Evolutionary conservation across 2,888 invertebrate genomes (phyloP), one percentile per base, ranked within the genome.

Genomic region (Apodemia hepburni): DNA sequence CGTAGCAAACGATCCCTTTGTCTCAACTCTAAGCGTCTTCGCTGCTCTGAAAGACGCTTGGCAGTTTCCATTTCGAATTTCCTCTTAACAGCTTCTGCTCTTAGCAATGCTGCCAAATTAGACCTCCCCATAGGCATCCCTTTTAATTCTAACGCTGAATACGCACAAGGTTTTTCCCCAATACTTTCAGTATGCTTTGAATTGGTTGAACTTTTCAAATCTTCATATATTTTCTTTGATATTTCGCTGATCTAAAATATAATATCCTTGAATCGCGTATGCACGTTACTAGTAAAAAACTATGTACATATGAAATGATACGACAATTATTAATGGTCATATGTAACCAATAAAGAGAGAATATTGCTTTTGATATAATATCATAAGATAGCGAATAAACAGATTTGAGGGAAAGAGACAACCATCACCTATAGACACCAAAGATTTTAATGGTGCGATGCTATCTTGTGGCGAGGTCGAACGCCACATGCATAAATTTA

Each of bases 21-120:
- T 64, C 92, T 90, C 60, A 92, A 82, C 73, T 94, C 94, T 62
- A 93, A 90, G 69, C 92, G 88, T 15, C 93, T 80, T 29, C 93
- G 92, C 60, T 92, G 93, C 67, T 95, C 95, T 18, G 93, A 93
- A 61, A 94, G 75, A 68, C 88, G 87, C 59, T 87, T 86, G 9
- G 92, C 89, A 66, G 95, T 92, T 68, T 95, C 95, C 68, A 92
- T 80, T 76, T 95, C 95, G 70, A 95, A 89, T 64, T 92, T 93
- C 68, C 93, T 92, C 65, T 92, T 89, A 0, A 93, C 93, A 1
- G 93, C 87, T 75, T 94, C 93, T 42, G 94, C 93, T 73, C 95
- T 85, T 38, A 95, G 78, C 61, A 95, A 83, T 3, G 95, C 94
- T 8, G 95, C 95, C 69, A 95, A 83, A 75, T 95, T 95, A 2